phyloP scores from a whole-genome alignment of 1,140 invertebrate species.

The Popillia japonica region DNA sequence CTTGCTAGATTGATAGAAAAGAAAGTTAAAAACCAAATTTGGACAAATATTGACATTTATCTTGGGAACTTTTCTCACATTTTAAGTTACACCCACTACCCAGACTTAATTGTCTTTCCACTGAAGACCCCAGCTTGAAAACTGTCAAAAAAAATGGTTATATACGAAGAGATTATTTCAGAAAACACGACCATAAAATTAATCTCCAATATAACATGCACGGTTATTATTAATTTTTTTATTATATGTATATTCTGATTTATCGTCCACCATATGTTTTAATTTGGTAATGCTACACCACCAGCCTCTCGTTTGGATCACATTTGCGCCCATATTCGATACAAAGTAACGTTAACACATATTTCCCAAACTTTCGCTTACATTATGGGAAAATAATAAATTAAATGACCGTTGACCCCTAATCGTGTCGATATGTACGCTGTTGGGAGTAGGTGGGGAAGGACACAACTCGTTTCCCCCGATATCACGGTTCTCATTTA shows the following conservation, averaged over 20 bases:
- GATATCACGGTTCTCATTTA: conserved; percentile 2
- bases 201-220: too few species aligned
- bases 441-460: conserved; percentile 48
- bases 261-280: not conserved
- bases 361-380: conserved; percentile 36
- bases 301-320: not conserved
- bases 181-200: too few species aligned
- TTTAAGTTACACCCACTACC: too few species aligned
- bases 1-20: too few species aligned
- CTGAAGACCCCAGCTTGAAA: too few species aligned
- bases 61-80: too few species aligned
- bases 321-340: conserved; percentile 24
- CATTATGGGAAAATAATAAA: conserved; percentile 57
- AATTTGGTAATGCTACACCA: not conserved
- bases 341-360: not conserved
- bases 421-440: conserved; percentile 48
- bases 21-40: too few species aligned
- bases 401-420: conserved; percentile 54
- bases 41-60: too few species aligned
- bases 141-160: too few species aligned
- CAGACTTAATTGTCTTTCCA: too few species aligned
- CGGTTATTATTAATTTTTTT: too few species aligned
- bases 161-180: too few species aligned
- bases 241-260: not conserved
- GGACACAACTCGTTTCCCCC: conserved; percentile 48